A percentile compares a stretch with the other conserved stretches of the same genome.
phyloP scores from a whole-genome alignment of 2,888 invertebrate species.

The Mythimna lalbum region DNA sequence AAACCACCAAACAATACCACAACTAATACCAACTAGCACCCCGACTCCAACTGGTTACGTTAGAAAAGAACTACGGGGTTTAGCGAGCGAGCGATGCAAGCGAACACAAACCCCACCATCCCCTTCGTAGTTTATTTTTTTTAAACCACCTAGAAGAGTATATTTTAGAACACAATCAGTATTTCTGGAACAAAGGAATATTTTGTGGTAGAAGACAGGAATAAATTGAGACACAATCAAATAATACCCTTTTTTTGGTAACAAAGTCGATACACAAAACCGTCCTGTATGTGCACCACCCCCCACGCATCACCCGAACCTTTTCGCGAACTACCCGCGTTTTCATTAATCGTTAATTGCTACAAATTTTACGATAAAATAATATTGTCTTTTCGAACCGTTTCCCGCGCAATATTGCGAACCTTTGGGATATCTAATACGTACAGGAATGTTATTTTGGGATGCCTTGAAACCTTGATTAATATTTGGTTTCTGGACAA shows the following conservation, averaged over 20 bases:
- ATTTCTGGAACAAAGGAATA: too few species aligned
- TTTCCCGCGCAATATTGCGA: constrained; percentile 27
- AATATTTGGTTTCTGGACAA: constrained; percentile 20
- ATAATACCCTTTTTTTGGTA: background rate
- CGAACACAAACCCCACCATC: too few species aligned
- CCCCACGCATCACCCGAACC: constrained; percentile 6
- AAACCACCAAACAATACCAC: too few species aligned
- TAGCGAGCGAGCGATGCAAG: too few species aligned
- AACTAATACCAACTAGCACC: too few species aligned
- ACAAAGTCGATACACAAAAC: background rate
- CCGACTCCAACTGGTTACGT: too few species aligned
- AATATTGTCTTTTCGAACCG: constrained; percentile 45
- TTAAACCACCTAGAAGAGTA: too few species aligned
- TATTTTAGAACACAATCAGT: too few species aligned
- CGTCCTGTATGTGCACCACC: background rate
- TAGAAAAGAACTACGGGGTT: too few species aligned
- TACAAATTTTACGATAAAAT: constrained; percentile 50
- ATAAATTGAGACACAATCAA: too few species aligned
- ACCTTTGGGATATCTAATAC: constrained; percentile 32
- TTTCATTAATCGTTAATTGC: constrained; percentile 56
- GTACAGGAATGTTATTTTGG: constrained; percentile 48
- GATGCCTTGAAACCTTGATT: constrained; percentile 28
- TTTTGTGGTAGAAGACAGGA: too few species aligned
- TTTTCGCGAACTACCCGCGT: constrained; percentile 37
- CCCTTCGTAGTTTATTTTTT: too few species aligned